A percentile compares a stretch with the other conserved stretches of the same genome.
Evolutionary conservation across 2,113 vertebrate genomes (phyloP).

Genomic region (Papio anubis): DNA sequence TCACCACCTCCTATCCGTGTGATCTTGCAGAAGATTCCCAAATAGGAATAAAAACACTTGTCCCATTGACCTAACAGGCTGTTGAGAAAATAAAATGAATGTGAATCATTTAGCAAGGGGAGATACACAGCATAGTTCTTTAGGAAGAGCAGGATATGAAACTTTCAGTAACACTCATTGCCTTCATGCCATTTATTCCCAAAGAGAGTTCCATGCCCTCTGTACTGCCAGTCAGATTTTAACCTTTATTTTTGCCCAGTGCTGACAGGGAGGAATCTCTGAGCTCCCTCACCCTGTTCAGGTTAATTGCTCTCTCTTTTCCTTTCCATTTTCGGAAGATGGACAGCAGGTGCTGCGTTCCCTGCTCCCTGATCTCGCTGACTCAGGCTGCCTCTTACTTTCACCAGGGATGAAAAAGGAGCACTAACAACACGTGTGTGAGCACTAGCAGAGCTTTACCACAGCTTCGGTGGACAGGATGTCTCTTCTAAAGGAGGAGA

Average conservation of each 20-base stretch:
- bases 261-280: constrained; percentile 52
- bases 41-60: neutral
- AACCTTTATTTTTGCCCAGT: constrained; percentile 18
- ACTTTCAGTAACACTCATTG: neutral
- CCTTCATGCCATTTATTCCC: neutral
- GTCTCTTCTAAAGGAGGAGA: neutral
- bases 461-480: neutral
- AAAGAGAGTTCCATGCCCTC: neutral
- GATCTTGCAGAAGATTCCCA: neutral
- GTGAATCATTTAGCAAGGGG: neutral
- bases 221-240: neutral
- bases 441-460: neutral
- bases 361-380: constrained; percentile 60
- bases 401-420: neutral
- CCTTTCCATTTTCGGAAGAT: constrained; percentile 80
- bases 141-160: neutral
- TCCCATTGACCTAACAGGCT: neutral
- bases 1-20: neutral
- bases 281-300: neutral
- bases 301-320: constrained; percentile 59
- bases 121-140: neutral
- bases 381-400: constrained; percentile 31
- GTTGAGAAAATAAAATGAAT: constrained; percentile 19
- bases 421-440: too few relatives aligned
- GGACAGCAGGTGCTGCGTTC: constrained; percentile 78